Percentiles rank a stretch among this genome's conserved stretches.
phyloP scores from a whole-genome alignment of 2,888 invertebrate species.

The Caenorhabditis sp. region DNA sequence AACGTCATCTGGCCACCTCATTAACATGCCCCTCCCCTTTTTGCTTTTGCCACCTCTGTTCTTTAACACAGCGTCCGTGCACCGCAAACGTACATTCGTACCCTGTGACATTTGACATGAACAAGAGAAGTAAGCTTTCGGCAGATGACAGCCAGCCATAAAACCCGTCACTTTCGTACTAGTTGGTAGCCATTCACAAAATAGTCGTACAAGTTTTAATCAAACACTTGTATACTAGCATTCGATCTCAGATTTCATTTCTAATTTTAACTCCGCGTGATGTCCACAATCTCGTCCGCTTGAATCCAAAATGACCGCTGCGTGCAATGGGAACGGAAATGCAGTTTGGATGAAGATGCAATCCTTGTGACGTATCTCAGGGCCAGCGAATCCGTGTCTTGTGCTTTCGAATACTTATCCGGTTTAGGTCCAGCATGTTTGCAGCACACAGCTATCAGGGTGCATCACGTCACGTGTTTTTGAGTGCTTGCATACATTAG shows the following conservation, averaged over 20 bases:
- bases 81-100: background rate
- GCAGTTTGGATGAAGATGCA: conserved; percentile 19
- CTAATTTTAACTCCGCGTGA: conserved; percentile 52
- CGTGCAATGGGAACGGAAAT: conserved; percentile 45
- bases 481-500: conserved; percentile 21
- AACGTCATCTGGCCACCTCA: conserved; percentile 13
- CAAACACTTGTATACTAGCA: conserved; percentile 27
- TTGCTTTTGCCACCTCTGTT: conserved; percentile 1
- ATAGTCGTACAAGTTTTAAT: conserved; percentile 23
- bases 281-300: conserved; percentile 44
- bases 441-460: background rate
- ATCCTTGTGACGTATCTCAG: conserved; percentile 45
- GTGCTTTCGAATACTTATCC: conserved; percentile 12
- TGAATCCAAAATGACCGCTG: conserved; percentile 36
- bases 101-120: background rate
- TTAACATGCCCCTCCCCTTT: conserved; percentile 16
- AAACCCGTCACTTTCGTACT: conserved; percentile 53
- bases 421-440: conserved; percentile 1
- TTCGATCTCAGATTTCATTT: conserved; percentile 14
- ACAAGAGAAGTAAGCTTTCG: background rate
- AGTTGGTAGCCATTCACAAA: conserved; percentile 18
- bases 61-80: background rate
- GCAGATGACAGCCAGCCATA: conserved; percentile 22
- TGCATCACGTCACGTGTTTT: background rate
- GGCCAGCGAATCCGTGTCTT: background rate